phyloP scores from a whole-genome alignment of 2,888 invertebrate species.

The Resseliella maxima region DNA sequence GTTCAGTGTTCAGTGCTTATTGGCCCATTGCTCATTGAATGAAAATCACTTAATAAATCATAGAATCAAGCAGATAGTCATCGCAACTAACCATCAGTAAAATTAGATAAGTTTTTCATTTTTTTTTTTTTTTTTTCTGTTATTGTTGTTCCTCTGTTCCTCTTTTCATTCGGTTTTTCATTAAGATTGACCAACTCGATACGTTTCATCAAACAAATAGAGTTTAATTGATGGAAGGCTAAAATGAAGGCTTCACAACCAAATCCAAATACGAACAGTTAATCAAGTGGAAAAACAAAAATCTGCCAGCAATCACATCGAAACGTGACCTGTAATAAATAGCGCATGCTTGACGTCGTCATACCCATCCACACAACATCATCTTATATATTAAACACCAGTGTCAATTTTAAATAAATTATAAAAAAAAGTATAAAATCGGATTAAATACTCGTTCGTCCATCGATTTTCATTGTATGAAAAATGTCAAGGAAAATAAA shows the following conservation, averaged over 20 bases:
- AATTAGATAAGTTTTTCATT: too few species aligned
- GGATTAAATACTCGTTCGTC: not conserved
- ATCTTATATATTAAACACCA: too few species aligned
- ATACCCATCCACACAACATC: not conserved
- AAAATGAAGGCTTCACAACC: not conserved
- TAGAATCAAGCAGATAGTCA: not conserved
- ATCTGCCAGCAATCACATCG: not conserved
- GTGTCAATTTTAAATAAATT: not conserved
- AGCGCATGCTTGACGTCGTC: not conserved
- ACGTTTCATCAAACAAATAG: not conserved
- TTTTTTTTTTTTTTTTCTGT: too few species aligned
- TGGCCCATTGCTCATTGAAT: not conserved
- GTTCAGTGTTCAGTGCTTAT: not conserved
- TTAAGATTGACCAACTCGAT: not conserved
- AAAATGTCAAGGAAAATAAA: constrained; percentile 44
- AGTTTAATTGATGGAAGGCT: constrained; percentile 12
- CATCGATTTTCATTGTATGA: not conserved
- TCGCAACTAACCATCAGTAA: not conserved
- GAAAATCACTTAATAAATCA: not conserved
- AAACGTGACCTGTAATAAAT: constrained; percentile 40
- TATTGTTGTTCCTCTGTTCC: too few species aligned
- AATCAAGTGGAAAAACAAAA: constrained; percentile 32
- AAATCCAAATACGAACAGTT: not conserved
- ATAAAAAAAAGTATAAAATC: not conserved
- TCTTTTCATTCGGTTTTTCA: too few species aligned